phyloP scores from a whole-genome alignment of 92 coral and sea anemone species.

The Palythoa heliodiscus region DNA sequence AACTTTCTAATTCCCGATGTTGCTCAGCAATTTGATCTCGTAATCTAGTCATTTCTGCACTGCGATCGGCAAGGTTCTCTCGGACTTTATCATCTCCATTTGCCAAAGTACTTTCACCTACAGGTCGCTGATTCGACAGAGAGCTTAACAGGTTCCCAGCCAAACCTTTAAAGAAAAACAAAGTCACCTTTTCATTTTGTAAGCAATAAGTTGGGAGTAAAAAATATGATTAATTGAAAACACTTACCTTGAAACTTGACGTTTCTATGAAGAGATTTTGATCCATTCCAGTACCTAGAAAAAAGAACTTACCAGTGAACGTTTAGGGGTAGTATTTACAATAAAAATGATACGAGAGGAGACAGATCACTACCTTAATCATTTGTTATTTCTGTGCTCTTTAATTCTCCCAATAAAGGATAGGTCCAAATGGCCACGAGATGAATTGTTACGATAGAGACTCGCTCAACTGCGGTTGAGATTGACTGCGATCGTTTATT shows the following conservation, averaged over 20 bases:
- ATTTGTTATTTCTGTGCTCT: too few relatives aligned
- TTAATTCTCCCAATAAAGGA: too few relatives aligned
- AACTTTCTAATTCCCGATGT: slow-evolving; percentile 68
- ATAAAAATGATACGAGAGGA: too few relatives aligned
- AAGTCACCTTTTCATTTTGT: background rate
- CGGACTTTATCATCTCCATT: slow-evolving; percentile 57
- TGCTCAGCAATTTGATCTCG: slow-evolving; percentile 78
- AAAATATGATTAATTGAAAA: background rate
- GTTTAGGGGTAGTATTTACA: too few relatives aligned
- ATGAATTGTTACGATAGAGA: too few relatives aligned
- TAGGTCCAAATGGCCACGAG: too few relatives aligned
- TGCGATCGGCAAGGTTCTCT: slow-evolving; percentile 72
- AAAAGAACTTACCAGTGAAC: background rate
- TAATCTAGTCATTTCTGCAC: slow-evolving; percentile 73
- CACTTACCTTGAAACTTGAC: slow-evolving; percentile 86
- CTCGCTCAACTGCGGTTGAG: too few relatives aligned
- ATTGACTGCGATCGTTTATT: too few relatives aligned
- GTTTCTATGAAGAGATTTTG: slow-evolving; percentile 92
- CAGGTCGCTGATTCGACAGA: slow-evolving; percentile 28
- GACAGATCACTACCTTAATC: too few relatives aligned
- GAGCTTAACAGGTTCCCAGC: slow-evolving; percentile 69
- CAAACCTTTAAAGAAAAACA: slow-evolving; percentile 54
- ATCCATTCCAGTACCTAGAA: slow-evolving; percentile 96
- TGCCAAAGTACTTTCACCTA: slow-evolving; percentile 37
- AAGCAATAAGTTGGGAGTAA: background rate